Conservation (phyloP, 2,797 vertebrate species). For the Sandelia bainsii region DNA sequence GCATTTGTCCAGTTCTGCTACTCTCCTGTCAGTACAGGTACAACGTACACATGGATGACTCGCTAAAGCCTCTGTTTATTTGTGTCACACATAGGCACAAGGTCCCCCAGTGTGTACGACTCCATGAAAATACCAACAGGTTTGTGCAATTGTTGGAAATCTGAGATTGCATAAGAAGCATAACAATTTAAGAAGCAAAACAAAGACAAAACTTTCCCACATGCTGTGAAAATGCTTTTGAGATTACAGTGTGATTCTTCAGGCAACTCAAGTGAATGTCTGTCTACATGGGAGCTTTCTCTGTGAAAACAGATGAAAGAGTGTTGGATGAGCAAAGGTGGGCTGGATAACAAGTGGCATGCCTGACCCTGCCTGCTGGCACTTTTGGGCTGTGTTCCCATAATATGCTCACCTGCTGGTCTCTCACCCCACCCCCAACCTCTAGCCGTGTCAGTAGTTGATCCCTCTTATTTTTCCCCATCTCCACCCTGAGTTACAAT, state of each 20-base stretch:
- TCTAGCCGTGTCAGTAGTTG: slow-evolving; percentile 35
- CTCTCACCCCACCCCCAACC: slow-evolving; percentile 25
- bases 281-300: slow-evolving; percentile 34
- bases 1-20: slow-evolving; percentile 58
- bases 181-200: not conserved
- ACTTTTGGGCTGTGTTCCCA: slow-evolving; percentile 44
- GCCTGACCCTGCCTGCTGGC: slow-evolving; percentile 55
- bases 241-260: slow-evolving; percentile 13
- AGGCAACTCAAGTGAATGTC: slow-evolving; percentile 24
- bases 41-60: slow-evolving; percentile 37
- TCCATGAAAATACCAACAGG: slow-evolving; percentile 22
- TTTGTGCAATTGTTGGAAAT: slow-evolving; percentile 26
- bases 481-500: slow-evolving; percentile 47
- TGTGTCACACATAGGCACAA: slow-evolving; percentile 7
- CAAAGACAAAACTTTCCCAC: slow-evolving; percentile 23
- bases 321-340: slow-evolving; percentile 56
- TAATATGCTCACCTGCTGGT: slow-evolving; percentile 54
- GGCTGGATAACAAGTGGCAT: slow-evolving; percentile 67
- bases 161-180: slow-evolving; percentile 18
- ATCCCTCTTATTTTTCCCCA: slow-evolving; percentile 15
- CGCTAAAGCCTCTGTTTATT: slow-evolving; percentile 39
- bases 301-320: slow-evolving; percentile 63
- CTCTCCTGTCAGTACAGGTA: slow-evolving; percentile 32
- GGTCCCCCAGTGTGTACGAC: slow-evolving; percentile 2
- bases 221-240: slow-evolving; percentile 41